Evolutionary conservation across 2,888 invertebrate species (phyloP).

Genomic region (Caenorhabditis sp.): DNA sequence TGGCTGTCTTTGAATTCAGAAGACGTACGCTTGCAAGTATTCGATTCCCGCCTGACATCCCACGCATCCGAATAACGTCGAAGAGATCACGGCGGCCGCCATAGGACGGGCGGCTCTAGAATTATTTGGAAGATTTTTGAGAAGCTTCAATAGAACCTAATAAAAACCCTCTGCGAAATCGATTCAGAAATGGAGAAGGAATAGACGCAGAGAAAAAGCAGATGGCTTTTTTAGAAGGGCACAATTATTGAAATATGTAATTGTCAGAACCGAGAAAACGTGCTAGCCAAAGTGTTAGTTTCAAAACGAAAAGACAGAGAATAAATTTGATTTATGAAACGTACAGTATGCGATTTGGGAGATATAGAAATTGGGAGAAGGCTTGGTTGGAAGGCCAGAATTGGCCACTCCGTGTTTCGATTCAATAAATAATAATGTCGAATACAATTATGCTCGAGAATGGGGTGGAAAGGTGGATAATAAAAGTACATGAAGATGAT

Average conservation of each 20-base stretch:
- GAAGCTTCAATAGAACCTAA: too few species aligned
- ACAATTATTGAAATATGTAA: slow-evolving; percentile 3
- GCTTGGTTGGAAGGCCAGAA: too few species aligned
- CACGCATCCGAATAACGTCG: slow-evolving; percentile 64
- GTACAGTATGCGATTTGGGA: slow-evolving; percentile 22
- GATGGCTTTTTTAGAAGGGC: neutral
- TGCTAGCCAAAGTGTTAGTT: neutral
- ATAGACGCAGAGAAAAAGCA: neutral
- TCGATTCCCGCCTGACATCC: slow-evolving; percentile 73
- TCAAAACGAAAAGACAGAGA: too few species aligned
- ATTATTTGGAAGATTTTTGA: neutral
- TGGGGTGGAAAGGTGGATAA: neutral
- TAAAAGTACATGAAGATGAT: neutral
- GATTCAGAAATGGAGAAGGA: neutral
- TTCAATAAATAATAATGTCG: slow-evolving; percentile 22
- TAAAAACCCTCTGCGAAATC: neutral
- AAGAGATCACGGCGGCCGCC: slow-evolving; percentile 50
- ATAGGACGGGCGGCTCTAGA: slow-evolving; percentile 1
- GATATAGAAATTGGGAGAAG: neutral
- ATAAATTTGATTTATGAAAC: slow-evolving; percentile 50
- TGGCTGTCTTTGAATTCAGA: neutral
- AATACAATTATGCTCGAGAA: slow-evolving; percentile 27
- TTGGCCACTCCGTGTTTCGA: too few species aligned
- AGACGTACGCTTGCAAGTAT: slow-evolving; percentile 65
- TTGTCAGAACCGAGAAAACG: slow-evolving; percentile 3